Base-by-base conservation (phyloP, 2,888 invertebrate species). In the Antheraea yamamai region DNA sequence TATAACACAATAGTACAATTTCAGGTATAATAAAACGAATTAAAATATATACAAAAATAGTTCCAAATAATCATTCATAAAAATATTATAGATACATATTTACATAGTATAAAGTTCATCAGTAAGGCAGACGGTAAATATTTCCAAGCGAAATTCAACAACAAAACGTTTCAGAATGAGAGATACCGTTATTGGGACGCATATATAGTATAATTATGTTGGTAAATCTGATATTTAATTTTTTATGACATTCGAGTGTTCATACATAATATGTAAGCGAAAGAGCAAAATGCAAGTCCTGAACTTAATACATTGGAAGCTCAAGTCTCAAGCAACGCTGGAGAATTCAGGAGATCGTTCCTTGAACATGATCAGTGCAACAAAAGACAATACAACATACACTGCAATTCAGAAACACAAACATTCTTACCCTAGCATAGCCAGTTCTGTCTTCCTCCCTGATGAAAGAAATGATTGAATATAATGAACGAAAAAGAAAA, bases 371-470 rank as follows among this genome's bases (percentile, higher is more conserved):
- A 80, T 84, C 85, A 86, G 89, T 89, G 91, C 91, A 89, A 88
- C 86, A 86, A 87, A 86, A 84, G 87, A 89, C 88, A 90, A 88
- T 85, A 83, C 81, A 89, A 66, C 89, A 90, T 87, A 91, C 92
- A 92, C 89, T 87, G 88, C 91, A 91, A 89, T 86, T 89, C 92
- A 92, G 85, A 87, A 93, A 93, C 92, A 92, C 91, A 70, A 70
- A 70, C 70, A 86, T 81, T 89, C 95, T 95, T 95, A 95, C 95
- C 95, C 95, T 94, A 93, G 88, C 93, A 95, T 91, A 95, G 93
- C 95, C 95, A 91, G 91, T 91, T 91, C 92, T 93, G 92, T 95
- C 95, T 91, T 94, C 95, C 94, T 95, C 95, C 95, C 95, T 95
- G 94, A 94, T 95, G 92, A 95, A 94, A 93, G 90, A 94, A 94